Evolutionary conservation across 2,797 vertebrate genomes (phyloP).

Genomic region (Balearica regulorum): DNA sequence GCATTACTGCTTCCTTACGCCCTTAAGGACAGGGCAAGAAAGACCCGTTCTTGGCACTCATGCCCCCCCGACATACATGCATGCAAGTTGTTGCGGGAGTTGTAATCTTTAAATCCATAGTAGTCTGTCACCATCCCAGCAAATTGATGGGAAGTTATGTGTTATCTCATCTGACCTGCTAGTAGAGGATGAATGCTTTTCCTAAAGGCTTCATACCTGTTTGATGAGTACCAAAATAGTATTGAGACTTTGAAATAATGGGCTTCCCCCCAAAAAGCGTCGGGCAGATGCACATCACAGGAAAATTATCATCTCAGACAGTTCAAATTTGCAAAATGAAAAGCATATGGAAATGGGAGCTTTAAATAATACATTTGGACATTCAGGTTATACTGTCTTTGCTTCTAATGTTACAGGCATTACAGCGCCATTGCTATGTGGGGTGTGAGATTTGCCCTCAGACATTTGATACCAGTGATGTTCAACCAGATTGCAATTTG

Average conservation of each 20-base stretch:
- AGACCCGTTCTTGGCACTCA: not conserved
- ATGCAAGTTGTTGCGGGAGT: not conserved
- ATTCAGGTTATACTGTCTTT: not conserved
- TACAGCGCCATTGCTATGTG: not conserved
- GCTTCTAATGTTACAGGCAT: not conserved
- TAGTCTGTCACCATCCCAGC: not conserved
- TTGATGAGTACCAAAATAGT: not conserved
- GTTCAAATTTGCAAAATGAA: not conserved
- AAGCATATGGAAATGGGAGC: conserved; percentile 24
- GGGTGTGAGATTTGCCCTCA: not conserved
- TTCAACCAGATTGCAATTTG: not conserved
- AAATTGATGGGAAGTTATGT: not conserved
- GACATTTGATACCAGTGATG: not conserved
- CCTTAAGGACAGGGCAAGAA: not conserved
- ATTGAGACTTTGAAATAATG: not conserved
- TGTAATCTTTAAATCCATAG: not conserved
- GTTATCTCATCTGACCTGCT: not conserved
- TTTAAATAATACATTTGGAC: not conserved
- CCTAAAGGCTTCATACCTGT: not conserved
- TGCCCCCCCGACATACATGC: accelerated
- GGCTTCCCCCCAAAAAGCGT: not conserved
- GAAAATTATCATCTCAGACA: not conserved
- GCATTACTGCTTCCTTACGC: not conserved
- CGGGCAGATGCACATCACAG: not conserved
- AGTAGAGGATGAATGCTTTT: not conserved